A percentile compares a stretch with the other conserved stretches of the same genome.
Conservation (phyloP, 2,888 invertebrate species). For the Dimorphilus gyrociliatus region DNA sequence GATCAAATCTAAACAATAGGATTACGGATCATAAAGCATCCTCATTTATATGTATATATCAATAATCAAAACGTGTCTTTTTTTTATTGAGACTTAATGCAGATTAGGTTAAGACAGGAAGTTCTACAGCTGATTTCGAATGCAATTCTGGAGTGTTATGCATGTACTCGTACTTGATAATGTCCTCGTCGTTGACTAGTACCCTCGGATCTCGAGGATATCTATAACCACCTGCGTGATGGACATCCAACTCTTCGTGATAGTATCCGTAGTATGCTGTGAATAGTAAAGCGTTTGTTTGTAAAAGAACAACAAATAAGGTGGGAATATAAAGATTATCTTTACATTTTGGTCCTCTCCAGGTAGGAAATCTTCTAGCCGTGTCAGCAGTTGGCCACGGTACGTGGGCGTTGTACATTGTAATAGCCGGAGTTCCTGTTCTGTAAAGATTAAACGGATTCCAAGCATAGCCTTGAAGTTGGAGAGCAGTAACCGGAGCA, state of each 20-base stretch:
- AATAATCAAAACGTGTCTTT: too few species aligned
- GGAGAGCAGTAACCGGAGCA: slow-evolving; percentile 11
- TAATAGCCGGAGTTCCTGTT: slow-evolving; percentile 13
- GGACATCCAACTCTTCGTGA: slow-evolving; percentile 16
- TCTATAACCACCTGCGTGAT: slow-evolving; percentile 13
- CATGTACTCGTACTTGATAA: slow-evolving; percentile 16
- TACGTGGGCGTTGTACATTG: slow-evolving; percentile 14
- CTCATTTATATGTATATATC: too few species aligned
- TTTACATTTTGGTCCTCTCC: slow-evolving; percentile 14
- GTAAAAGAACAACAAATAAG: too few species aligned
- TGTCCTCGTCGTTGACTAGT: slow-evolving; percentile 14
- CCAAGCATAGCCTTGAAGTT: slow-evolving; percentile 14
- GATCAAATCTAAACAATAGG: too few species aligned
- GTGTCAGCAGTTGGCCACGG: slow-evolving; percentile 15
- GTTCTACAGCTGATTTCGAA: slow-evolving; percentile 11
- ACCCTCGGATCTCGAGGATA: slow-evolving; percentile 13
- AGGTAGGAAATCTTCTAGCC: slow-evolving; percentile 12
- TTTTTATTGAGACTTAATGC: too few species aligned
- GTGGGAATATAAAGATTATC: too few species aligned
- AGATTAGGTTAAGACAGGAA: slow-evolving; percentile 14
- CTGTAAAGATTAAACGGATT: slow-evolving; percentile 16
- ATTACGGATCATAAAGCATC: too few species aligned
- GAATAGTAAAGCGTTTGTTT: too few species aligned
- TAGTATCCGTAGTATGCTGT: slow-evolving; percentile 19
- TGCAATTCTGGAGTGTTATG: slow-evolving; percentile 10